These are phyloP conservation scores for Oryzias celebensis DNA, from an alignment of 2,113 vertebrate species.

Conservation along the genomic window DNA sequence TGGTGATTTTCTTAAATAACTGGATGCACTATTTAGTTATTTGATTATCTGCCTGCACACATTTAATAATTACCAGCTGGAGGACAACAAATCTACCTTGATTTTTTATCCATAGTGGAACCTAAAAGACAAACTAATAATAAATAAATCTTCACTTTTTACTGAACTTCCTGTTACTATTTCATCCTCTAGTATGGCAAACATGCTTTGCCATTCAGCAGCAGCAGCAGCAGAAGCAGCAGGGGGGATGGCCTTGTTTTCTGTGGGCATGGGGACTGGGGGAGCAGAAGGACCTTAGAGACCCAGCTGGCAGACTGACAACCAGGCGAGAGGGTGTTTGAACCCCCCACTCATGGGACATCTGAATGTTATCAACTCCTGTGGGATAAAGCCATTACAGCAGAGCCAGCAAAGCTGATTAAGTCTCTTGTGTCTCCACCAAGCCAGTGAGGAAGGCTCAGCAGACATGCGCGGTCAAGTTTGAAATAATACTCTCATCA, in stretches of 20 bases:
- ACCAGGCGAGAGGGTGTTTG: slow-evolving; percentile 36
- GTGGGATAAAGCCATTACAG: slow-evolving; percentile 63
- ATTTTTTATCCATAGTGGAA: too few relatives aligned
- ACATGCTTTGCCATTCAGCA: background rate
- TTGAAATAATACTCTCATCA: slow-evolving; percentile 54
- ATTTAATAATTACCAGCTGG: too few relatives aligned
- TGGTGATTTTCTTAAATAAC: too few relatives aligned
- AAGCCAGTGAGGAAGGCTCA: slow-evolving; percentile 12
- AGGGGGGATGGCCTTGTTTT: slow-evolving; percentile 21
- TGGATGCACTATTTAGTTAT: too few relatives aligned
- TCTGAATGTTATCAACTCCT: slow-evolving; percentile 58
- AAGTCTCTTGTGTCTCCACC: slow-evolving; percentile 54
- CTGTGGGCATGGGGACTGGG: background rate
- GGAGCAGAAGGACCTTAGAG: slow-evolving; percentile 6
- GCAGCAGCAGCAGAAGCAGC: background rate
- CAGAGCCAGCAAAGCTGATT: slow-evolving; percentile 68
- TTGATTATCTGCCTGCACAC: too few relatives aligned
- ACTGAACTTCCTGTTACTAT: background rate
- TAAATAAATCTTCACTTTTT: too few relatives aligned
- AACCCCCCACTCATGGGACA: slow-evolving; percentile 60
- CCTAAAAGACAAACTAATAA: too few relatives aligned
- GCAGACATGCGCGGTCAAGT: slow-evolving; percentile 40
- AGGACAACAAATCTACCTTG: too few relatives aligned
- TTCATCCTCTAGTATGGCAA: background rate
- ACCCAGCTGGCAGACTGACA: slow-evolving; percentile 70